These are phyloP conservation scores for Eristalis intricaria DNA, from an alignment of 2,888 invertebrate species.

Conservation along the genomic window DNA sequence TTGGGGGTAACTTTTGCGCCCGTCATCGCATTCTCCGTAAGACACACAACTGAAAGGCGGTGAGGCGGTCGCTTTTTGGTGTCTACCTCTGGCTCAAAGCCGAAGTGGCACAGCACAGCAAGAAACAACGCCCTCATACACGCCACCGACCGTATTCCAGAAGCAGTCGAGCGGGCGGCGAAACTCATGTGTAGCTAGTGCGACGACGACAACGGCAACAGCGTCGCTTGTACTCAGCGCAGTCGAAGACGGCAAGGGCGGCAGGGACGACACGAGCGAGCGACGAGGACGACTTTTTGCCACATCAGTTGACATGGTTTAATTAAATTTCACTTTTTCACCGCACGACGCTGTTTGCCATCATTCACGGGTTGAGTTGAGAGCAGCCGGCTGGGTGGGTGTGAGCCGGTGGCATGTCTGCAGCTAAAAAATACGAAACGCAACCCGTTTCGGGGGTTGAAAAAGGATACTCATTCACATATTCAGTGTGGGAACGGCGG, in stretches of 20 bases:
- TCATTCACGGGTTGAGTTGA: slow-evolving; percentile 56
- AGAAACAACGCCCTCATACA: background rate
- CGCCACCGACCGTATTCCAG: background rate
- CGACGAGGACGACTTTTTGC: slow-evolving; percentile 67
- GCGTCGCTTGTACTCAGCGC: background rate
- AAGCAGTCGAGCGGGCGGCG: slow-evolving; percentile 31
- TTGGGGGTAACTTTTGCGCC: slow-evolving; percentile 52
- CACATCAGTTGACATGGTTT: slow-evolving; percentile 75
- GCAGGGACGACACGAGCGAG: slow-evolving; percentile 11
- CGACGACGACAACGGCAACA: slow-evolving; percentile 9
- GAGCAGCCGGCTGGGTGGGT: slow-evolving; percentile 9
- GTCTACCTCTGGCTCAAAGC: slow-evolving; percentile 50
- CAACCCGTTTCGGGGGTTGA: slow-evolving; percentile 31
- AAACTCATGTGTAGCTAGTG: slow-evolving; percentile 28
- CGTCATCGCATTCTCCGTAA: slow-evolving; percentile 66
- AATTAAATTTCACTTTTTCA: slow-evolving; percentile 75
- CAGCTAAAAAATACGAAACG: slow-evolving; percentile 25
- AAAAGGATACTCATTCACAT: slow-evolving; percentile 51
- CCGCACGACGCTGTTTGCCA: slow-evolving; percentile 68
- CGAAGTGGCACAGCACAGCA: background rate
- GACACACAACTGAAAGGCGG: slow-evolving; percentile 51
- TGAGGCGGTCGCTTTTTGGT: slow-evolving; percentile 41
- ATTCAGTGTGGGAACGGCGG: slow-evolving; percentile 24
- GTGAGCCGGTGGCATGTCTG: slow-evolving; percentile 8
- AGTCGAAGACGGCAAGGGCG: slow-evolving; percentile 19